A percentile compares a stretch with the other conserved stretches of the same genome.
phyloP scores from a whole-genome alignment of 2,888 invertebrate species.

The Eupithecia dodoneata region DNA sequence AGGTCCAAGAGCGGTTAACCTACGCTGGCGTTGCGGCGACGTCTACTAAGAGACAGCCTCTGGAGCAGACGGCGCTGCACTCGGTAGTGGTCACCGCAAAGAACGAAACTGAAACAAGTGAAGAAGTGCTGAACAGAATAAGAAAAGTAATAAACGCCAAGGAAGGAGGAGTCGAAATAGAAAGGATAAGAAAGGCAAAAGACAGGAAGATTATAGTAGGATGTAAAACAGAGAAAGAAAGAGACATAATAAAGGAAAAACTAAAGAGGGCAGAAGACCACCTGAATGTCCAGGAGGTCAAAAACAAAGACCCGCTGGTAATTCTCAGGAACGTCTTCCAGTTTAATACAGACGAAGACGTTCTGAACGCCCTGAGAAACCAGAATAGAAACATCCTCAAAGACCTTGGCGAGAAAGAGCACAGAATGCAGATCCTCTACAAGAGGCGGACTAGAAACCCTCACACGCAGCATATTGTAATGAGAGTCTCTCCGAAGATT shows the following conservation, averaged over 20 bases:
- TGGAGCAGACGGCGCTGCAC: conserved; percentile 26
- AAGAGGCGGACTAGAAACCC: conserved; percentile 3
- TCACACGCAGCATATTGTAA: background rate
- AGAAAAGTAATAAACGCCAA: conserved; percentile 33
- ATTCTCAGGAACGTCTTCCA: conserved; percentile 27
- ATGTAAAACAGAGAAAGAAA: conserved; percentile 24
- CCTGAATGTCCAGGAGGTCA: conserved; percentile 29
- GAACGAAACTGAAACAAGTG: conserved; percentile 27
- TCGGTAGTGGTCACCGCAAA: conserved; percentile 24
- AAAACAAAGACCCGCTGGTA: conserved; percentile 38
- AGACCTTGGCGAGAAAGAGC: background rate
- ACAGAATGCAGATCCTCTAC: background rate
- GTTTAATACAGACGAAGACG: conserved; percentile 3
- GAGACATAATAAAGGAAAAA: conserved; percentile 23
- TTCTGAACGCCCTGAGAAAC: background rate
- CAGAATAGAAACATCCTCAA: background rate
- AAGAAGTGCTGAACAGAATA: conserved; percentile 22
- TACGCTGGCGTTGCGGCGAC: conserved; percentile 17
- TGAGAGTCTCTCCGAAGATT: conserved; percentile 8
- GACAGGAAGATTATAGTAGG: conserved; percentile 33
- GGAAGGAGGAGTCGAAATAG: conserved; percentile 24
- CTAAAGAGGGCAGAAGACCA: background rate
- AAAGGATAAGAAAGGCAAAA: conserved; percentile 32
- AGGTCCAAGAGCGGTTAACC: background rate
- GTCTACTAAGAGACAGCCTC: background rate